Base-by-base conservation (phyloP, 2,797 vertebrate species). In the Pachyuromys duprasi region DNA sequence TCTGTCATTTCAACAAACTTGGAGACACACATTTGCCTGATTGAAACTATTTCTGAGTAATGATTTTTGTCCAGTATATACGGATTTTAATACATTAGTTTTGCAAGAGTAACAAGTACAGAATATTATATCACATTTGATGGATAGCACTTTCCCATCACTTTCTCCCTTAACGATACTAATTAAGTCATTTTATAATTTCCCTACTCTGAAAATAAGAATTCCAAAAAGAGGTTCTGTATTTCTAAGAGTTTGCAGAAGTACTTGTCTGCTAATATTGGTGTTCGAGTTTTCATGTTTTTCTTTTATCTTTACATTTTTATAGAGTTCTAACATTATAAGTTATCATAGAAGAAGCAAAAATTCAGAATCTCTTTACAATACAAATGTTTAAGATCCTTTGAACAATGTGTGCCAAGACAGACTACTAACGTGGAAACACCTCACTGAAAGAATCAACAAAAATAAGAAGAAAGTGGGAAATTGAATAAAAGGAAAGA, bases 351-450 rank as follows among this genome's bases (percentile, higher is more conserved):
- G 6, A 95, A 94, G 97, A 98, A 98, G 95, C 60, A 98, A 95
- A 83, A 89, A 95, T 96, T 95, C 94, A 97, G 81, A 96, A 89
- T 86, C 5, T 45, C 45, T 80, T 93, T 95, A 84, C 96, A 98
- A 98, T 84, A 96, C 93, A 98, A 97, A 96, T 96, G 90, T 96
- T 98, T 98, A 97, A 98, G 80, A 98, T 98, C 93, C 96, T 97
- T 98, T 97, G 96, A 98, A 98, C 96, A 98, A 97, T 97, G 98
- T 98, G 98, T 99, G 98, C 98, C 98, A 98, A 98, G 98, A 99
- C 98, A 98, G 98, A 98, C 98, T 98, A 98, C 95, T 98, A 98
- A 98, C 90, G 98, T 97, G 96, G 97, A 99, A 98, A 99, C 98
- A 98, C 96, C 96, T 97, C 98, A 98, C 98, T 97, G 90, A 98